phyloP scores from a whole-genome alignment of 2,113 vertebrate species.

The Eptatretus burgeri region DNA sequence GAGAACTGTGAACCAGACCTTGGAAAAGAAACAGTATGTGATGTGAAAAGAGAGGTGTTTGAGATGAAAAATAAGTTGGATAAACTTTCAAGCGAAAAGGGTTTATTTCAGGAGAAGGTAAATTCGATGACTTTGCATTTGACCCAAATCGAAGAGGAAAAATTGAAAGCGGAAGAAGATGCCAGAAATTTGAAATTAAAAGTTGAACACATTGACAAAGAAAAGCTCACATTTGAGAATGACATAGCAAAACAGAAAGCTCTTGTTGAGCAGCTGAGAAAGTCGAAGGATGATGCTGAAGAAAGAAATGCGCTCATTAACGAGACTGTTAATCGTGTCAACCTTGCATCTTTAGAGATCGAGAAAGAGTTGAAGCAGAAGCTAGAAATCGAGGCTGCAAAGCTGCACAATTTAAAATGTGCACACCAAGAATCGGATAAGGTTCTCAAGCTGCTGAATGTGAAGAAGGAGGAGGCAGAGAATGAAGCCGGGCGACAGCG shows the following conservation, averaged over 20 bases:
- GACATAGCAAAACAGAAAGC: not conserved
- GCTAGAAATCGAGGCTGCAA: not conserved
- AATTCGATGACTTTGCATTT: not conserved
- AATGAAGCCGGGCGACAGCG: not conserved
- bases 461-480: not conserved
- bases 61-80: conserved; percentile 1
- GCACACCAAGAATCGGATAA: not conserved
- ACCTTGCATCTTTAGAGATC: conserved; percentile 1
- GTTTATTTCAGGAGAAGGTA: conserved; percentile 2
- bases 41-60: not conserved
- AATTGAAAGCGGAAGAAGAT: not conserved
- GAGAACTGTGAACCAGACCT: no score
- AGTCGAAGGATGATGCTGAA: not conserved
- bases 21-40: no score
- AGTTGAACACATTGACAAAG: not conserved
- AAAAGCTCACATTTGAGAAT: not conserved
- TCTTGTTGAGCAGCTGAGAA: not conserved
- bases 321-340: not conserved
- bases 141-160: not conserved
- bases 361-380: conserved; percentile 1
- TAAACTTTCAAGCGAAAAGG: not conserved
- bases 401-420: not conserved
- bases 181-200: not conserved
- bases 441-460: not conserved
- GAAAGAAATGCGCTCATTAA: not conserved